Percentiles rank a stretch among this genome's conserved stretches.
These are phyloP conservation scores for Pipistrellus pygmaeus DNA, from an alignment of 2,797 vertebrate genomes.

Conservation along the genomic window DNA sequence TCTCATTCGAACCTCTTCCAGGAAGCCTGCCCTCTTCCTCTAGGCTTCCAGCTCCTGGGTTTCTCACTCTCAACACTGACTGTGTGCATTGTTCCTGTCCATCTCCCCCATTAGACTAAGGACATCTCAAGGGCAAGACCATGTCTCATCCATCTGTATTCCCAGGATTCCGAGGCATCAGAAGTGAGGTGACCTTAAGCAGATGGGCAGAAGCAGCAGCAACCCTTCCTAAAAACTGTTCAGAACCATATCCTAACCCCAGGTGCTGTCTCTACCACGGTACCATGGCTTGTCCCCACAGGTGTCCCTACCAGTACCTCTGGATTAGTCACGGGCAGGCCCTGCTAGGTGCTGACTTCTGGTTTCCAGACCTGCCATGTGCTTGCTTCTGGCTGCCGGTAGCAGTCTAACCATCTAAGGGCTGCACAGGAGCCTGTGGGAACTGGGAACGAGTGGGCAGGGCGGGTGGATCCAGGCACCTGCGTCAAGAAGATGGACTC, in stretches of 20 bases:
- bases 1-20: not conserved
- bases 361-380: not conserved
- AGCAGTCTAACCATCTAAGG: not conserved
- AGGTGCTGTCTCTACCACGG: not conserved
- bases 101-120: not conserved
- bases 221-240: not conserved
- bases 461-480: constrained; percentile 83
- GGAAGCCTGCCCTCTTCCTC: not conserved
- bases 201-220: not conserved
- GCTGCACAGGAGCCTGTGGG: not conserved
- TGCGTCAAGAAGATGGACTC: constrained; percentile 92
- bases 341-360: not conserved
- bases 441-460: not conserved
- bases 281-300: not conserved
- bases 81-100: not conserved
- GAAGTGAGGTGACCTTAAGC: not conserved
- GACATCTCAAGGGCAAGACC: not conserved
- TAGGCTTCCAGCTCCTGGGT: not conserved
- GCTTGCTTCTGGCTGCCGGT: not conserved
- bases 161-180: not conserved
- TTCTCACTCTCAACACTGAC: not conserved
- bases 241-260: not conserved
- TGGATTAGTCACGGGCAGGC: not conserved
- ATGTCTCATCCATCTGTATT: not conserved
- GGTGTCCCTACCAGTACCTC: not conserved